Percentiles rank a stretch among this genome's conserved stretches.
These are phyloP conservation scores for Pharmacophagus antenor DNA, from an alignment of 2,888 invertebrate species.

Conservation along the genomic window DNA sequence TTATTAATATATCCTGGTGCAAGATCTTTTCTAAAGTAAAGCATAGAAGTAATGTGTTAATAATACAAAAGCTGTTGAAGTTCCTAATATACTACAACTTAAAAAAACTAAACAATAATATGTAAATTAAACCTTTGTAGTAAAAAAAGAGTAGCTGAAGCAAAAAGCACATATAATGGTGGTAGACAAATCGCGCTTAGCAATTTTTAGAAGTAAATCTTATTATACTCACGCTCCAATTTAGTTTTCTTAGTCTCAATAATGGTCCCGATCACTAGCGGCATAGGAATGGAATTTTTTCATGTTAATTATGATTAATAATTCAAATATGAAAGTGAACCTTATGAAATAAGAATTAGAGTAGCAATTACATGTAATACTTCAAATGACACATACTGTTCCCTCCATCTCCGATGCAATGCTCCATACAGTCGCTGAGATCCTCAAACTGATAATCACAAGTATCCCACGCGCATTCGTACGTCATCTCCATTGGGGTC, in stretches of 20 bases:
- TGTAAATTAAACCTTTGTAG: neutral
- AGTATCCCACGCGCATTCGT: constrained; percentile 94
- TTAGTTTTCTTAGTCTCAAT: constrained; percentile 66
- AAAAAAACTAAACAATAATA: too few relatives aligned
- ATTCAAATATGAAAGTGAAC: neutral
- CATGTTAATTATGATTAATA: constrained; percentile 5
- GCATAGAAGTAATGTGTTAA: too few relatives aligned
- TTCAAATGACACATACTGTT: constrained; percentile 84
- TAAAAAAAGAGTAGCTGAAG: neutral
- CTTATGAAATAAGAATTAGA: neutral
- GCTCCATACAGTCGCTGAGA: constrained; percentile 92
- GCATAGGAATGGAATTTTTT: constrained; percentile 40
- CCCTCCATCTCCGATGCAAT: constrained; percentile 89
- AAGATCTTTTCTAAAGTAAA: too few relatives aligned
- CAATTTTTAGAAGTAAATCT: neutral
- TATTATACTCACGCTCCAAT: constrained; percentile 63
- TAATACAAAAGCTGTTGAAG: too few relatives aligned
- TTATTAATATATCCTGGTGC: too few relatives aligned
- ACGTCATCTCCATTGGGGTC: constrained; percentile 82
- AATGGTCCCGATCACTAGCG: constrained; percentile 68
- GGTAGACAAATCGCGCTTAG: neutral
- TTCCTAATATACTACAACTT: too few relatives aligned
- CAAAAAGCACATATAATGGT: neutral
- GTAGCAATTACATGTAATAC: neutral
- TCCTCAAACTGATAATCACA: constrained; percentile 98